Percentiles rank a stretch among this genome's conserved stretches.
Conservation (phyloP, 1,140 invertebrate species). For the Zaprionus kolodkinae region DNA sequence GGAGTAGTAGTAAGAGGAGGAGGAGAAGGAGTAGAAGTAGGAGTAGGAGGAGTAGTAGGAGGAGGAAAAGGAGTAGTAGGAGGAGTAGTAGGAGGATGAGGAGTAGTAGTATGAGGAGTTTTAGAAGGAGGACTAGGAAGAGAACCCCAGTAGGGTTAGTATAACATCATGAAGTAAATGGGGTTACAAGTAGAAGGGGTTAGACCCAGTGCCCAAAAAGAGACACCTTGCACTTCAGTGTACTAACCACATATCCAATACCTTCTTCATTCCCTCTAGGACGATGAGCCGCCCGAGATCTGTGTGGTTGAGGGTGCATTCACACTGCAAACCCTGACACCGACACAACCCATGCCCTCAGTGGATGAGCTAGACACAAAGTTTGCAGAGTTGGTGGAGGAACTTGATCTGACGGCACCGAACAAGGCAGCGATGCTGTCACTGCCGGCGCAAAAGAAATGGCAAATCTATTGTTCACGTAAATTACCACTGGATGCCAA, state of each 20-base stretch:
- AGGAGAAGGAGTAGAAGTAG: not conserved
- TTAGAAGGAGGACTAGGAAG: not conserved
- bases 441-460: conserved; percentile 96
- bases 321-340: conserved; percentile 93
- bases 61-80: not conserved
- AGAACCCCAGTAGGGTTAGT: too few relatives aligned
- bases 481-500: conserved; percentile 88
- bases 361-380: conserved; percentile 96
- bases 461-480: conserved; percentile 98
- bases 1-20: too few relatives aligned
- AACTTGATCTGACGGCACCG: conserved; percentile 95
- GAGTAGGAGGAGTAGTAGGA: not conserved
- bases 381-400: conserved; percentile 97
- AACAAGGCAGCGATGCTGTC: conserved; percentile 97
- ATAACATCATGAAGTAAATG: not conserved
- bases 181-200: not conserved
- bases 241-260: not conserved
- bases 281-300: conserved; percentile 96
- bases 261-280: conserved; percentile 84
- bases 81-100: not conserved
- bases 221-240: not conserved
- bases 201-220: not conserved
- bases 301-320: conserved; percentile 94
- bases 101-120: not conserved
- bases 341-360: conserved; percentile 95